Evolutionary conservation across 2,113 vertebrate genomes (phyloP).

Genomic region (Pogonocichla stellata): DNA sequence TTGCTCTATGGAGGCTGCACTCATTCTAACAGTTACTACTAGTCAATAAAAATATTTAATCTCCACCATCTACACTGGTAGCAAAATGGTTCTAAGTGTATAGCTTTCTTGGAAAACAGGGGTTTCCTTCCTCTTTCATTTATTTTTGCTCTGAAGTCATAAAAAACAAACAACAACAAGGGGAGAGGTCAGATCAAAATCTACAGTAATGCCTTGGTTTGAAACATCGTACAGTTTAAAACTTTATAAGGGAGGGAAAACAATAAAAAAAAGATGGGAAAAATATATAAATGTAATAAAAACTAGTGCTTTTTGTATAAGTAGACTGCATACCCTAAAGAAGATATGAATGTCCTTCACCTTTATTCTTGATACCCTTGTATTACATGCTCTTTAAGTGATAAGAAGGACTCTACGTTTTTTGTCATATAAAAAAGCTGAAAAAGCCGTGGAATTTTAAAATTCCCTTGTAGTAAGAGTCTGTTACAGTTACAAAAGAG

Average conservation of each 20-base stretch:
- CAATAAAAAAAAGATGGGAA: rapidly evolving
- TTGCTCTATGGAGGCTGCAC: neutral
- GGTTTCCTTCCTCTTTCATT: neutral
- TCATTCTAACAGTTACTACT: neutral
- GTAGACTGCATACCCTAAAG: neutral
- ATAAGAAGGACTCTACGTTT: neutral
- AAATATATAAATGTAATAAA: neutral
- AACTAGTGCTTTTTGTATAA: neutral
- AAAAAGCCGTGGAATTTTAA: neutral
- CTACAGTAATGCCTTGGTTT: neutral
- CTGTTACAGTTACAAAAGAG: neutral
- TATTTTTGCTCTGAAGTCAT: neutral
- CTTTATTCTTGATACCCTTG: neutral
- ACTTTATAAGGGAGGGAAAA: neutral
- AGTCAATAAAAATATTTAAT: neutral
- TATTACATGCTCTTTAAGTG: neutral
- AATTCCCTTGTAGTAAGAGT: neutral
- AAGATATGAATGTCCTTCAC: neutral
- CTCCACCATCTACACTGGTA: neutral
- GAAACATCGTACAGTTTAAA: neutral
- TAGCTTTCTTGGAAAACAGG: neutral
- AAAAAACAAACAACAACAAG: neutral
- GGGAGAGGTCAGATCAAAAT: neutral
- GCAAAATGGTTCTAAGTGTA: neutral
- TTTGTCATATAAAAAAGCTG: neutral